Evolutionary conservation across 2,113 vertebrate species (phyloP), one percentile per base, ranked within the genome.

Genomic region (Oceanodroma tethys): DNA sequence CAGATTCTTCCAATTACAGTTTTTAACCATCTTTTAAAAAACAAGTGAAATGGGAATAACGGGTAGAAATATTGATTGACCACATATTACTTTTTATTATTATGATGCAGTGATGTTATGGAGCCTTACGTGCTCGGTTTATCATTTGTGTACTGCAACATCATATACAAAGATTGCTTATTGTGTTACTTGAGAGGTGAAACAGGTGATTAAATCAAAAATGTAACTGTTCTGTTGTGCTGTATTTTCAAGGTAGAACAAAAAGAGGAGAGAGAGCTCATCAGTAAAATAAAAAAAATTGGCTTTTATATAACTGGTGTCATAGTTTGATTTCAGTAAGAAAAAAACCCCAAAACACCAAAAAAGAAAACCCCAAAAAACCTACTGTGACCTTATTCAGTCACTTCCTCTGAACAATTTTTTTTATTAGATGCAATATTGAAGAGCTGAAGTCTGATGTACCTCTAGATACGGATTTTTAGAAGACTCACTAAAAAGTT

Each of bases 101-200:
- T 62, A 26, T 22, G 2, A 9, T 48, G 13, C 1, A 1, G 22
- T 81, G 20, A 53, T 36, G 11, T 70, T 70, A 36, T 0, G 0
- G 18, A 15, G 25, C 62, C 15, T 70, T 53, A n/a, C 0, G 2
- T 8, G 30, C 43, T 86, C 36, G 11, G n/a, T 22, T 81, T 55
- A 22, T 66, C 75, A 38, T 81, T 78, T 62, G 19, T 30, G 8
- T 88, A 38, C 38, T 90, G 68, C 26, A 80, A 38, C 15, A 25
- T 0, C 2, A 8, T 19, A n/a, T 40, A 30, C 16, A 62, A 52
- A 72, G 18, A 18, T 68, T 60, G 21, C 32, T 62, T 32, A 8
- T 55, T 87, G 22, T 16, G 2, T 90, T 73, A 50, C 43, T 60
- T 42, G n/a, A 56, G 48, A 72, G 22, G 11, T 59, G n/a, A 85